Evolutionary conservation across 2,113 vertebrate species (phyloP).

Genomic region (Pelecanoides urinatrix): DNA sequence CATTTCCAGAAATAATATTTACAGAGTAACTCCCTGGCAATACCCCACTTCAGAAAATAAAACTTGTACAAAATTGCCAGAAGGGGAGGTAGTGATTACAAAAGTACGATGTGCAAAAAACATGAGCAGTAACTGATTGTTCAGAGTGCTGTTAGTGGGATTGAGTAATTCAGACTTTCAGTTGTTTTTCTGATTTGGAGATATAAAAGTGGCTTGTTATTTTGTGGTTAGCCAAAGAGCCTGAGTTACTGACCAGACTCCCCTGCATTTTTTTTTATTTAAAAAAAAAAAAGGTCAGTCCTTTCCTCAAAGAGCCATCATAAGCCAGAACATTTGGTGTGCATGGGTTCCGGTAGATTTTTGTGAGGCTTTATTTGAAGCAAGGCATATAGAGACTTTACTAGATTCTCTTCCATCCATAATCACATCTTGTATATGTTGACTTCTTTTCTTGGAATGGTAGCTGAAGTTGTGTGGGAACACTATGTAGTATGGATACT

Average conservation of each 20-base stretch:
- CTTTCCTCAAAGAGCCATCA: neutral
- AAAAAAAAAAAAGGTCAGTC: neutral
- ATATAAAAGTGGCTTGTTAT: neutral
- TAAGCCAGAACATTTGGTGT: neutral
- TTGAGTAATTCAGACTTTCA: slow-evolving; percentile 8
- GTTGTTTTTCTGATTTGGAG: neutral
- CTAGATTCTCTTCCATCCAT: neutral
- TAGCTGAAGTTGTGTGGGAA: neutral
- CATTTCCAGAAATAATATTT: slow-evolving; percentile 46
- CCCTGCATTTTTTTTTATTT: neutral
- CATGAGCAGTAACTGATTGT: neutral
- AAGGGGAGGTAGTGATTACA: neutral
- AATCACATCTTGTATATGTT: neutral
- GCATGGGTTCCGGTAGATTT: neutral
- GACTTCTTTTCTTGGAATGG: neutral
- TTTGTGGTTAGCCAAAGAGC: neutral
- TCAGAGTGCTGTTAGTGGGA: neutral
- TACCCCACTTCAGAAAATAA: neutral
- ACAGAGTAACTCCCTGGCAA: slow-evolving; percentile 16
- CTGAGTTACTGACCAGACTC: neutral
- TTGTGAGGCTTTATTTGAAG: neutral
- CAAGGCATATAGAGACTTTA: neutral
- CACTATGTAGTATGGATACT: neutral
- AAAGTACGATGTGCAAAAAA: neutral
- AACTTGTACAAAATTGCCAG: neutral